Evolutionary conservation across 2,797 vertebrate species (phyloP).

Genomic region (Cirrhinus mrigala): DNA sequence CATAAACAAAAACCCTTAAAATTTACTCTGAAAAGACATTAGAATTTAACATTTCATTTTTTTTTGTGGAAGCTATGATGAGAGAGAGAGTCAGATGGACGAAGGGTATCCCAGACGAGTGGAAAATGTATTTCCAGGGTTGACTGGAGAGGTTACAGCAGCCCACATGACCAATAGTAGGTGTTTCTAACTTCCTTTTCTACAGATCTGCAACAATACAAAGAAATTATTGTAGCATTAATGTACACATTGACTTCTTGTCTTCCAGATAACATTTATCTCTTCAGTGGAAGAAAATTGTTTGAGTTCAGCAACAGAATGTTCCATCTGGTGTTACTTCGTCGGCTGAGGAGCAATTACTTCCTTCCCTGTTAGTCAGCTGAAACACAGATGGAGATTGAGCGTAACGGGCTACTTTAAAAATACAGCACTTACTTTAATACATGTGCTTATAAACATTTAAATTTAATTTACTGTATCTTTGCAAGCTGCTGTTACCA

Average conservation of each 20-base stretch:
- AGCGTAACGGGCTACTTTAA: not conserved
- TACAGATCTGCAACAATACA: not conserved
- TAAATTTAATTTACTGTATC: not conserved
- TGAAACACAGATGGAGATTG: not conserved
- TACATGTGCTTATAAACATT: not conserved
- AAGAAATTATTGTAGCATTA: not conserved
- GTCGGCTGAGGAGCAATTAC: not conserved
- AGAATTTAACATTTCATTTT: not conserved
- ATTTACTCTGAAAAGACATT: not conserved
- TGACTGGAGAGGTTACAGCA: slow-evolving; percentile 73
- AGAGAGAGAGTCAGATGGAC: slow-evolving; percentile 74
- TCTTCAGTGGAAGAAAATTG: slow-evolving; percentile 12
- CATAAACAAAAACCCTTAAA: not conserved
- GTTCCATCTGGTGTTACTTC: not conserved
- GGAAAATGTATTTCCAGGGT: too few species aligned
- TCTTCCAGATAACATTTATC: slow-evolving; percentile 17
- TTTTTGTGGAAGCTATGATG: slow-evolving; percentile 75
- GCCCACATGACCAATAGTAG: slow-evolving; percentile 77
- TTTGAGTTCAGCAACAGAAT: not conserved
- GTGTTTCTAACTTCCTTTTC: not conserved
- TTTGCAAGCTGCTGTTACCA: not conserved
- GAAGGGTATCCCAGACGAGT: slow-evolving; percentile 71
- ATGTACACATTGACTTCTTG: not conserved
- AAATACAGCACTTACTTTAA: not conserved
- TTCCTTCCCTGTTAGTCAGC: slow-evolving; percentile 20